Evolutionary conservation across 2,888 invertebrate species (phyloP).

Genomic region (Onthophagus sagittarius): DNA sequence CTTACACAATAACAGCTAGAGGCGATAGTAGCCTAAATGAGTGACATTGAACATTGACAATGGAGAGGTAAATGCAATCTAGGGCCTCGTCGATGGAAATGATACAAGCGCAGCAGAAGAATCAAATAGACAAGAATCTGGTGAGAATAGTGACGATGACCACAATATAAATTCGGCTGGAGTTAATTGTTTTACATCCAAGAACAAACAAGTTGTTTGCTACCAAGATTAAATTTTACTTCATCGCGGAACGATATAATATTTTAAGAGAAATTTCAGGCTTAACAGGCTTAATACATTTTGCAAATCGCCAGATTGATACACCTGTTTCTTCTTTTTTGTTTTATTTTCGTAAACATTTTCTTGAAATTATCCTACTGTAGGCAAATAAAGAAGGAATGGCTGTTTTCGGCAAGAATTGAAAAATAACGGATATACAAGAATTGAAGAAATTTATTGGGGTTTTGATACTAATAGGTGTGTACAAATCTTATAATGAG

Average conservation of each 20-base stretch:
- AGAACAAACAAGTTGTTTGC: background rate
- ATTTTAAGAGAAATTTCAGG: no score
- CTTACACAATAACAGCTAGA: no score
- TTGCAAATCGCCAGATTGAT: background rate
- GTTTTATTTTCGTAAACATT: constrained; percentile 1
- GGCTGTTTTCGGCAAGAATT: background rate
- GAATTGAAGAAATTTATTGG: constrained; percentile 2
- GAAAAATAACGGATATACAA: background rate
- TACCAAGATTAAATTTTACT: background rate
- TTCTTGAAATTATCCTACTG: constrained; percentile 1
- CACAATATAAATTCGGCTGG: background rate
- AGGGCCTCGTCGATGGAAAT: background rate
- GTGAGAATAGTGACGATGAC: background rate
- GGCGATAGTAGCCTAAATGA: no score
- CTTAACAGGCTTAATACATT: background rate
- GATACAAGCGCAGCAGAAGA: background rate
- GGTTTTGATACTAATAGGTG: constrained; percentile 3
- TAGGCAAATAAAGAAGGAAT: background rate
- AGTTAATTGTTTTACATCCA: background rate
- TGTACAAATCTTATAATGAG: background rate
- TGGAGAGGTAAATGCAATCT: no score
- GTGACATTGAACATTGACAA: no score
- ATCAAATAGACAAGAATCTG: background rate
- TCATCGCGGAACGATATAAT: no score
- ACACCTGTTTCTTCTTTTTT: background rate